phyloP scores from a whole-genome alignment of 2,888 invertebrate species.

The Mimachlamys varia region DNA sequence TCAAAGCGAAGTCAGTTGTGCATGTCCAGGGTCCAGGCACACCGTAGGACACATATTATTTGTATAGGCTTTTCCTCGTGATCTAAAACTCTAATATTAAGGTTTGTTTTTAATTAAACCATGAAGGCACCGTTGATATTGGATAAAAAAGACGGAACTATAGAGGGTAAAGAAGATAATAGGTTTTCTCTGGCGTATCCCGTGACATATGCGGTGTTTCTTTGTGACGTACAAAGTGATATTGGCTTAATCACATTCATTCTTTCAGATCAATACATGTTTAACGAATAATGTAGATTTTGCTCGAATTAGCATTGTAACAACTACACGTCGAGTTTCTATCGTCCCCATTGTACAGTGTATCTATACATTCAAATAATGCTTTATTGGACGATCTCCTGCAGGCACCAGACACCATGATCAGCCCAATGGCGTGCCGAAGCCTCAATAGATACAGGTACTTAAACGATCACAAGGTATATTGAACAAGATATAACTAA shows the following conservation, averaged over 20 bases:
- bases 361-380: not conserved
- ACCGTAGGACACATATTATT: too few species aligned
- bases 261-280: not conserved
- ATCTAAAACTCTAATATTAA: too few species aligned
- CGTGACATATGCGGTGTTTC: not conserved
- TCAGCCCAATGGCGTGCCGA: not conserved
- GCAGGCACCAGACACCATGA: too few species aligned
- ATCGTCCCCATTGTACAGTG: not conserved
- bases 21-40: too few species aligned
- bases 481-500: not conserved
- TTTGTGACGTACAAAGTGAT: not conserved
- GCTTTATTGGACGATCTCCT: not conserved
- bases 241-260: not conserved
- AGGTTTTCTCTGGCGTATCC: not conserved
- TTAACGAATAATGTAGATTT: not conserved
- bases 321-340: not conserved
- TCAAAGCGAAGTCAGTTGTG: too few species aligned
- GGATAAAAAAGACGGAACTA: not conserved
- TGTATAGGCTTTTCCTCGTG: too few species aligned
- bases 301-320: not conserved
- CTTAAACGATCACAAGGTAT: not conserved
- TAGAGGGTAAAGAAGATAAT: not conserved
- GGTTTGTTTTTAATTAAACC: not conserved
- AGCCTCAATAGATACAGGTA: not conserved
- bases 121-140: not conserved